Percentiles rank a stretch among this genome's conserved stretches.
phyloP scores from a whole-genome alignment of 2,888 invertebrate genomes.

The Meiosimyza decipiens region DNA sequence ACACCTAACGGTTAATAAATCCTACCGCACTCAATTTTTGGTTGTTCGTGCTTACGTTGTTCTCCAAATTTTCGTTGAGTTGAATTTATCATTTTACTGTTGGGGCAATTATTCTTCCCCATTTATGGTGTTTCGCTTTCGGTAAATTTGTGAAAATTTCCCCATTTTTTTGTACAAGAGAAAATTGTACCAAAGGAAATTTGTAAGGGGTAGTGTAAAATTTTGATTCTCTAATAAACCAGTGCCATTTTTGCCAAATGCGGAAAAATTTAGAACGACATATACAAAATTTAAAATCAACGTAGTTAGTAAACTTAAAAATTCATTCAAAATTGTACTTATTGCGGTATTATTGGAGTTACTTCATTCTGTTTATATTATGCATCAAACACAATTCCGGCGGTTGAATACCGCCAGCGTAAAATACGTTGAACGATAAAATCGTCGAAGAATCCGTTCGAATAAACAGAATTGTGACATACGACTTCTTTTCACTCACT shows the following conservation, averaged over 20 bases:
- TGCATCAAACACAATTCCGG: too few species aligned
- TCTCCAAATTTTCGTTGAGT: not conserved
- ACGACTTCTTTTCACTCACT: too few species aligned
- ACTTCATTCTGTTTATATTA: too few species aligned
- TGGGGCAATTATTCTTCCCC: not conserved
- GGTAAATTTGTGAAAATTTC: not conserved
- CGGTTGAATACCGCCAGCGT: too few species aligned
- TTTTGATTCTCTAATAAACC: not conserved
- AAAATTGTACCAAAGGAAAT: not conserved
- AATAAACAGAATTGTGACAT: too few species aligned
- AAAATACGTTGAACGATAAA: too few species aligned
- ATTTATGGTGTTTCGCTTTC: not conserved
- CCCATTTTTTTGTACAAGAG: not conserved
- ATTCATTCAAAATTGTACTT: too few species aligned
- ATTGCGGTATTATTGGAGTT: too few species aligned
- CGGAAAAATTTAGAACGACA: not conserved
- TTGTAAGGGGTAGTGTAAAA: not conserved
- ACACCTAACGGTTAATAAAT: not conserved
- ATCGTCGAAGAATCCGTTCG: too few species aligned
- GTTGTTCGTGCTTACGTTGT: too few species aligned
- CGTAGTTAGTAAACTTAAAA: too few species aligned
- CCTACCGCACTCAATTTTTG: not conserved
- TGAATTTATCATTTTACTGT: not conserved
- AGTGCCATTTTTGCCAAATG: constrained; percentile 8
- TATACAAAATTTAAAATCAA: too few species aligned